Percentiles rank a stretch among this genome's conserved stretches.
phyloP scores from a whole-genome alignment of 1,140 invertebrate genomes.

The Lepeophtheirus salmonis region DNA sequence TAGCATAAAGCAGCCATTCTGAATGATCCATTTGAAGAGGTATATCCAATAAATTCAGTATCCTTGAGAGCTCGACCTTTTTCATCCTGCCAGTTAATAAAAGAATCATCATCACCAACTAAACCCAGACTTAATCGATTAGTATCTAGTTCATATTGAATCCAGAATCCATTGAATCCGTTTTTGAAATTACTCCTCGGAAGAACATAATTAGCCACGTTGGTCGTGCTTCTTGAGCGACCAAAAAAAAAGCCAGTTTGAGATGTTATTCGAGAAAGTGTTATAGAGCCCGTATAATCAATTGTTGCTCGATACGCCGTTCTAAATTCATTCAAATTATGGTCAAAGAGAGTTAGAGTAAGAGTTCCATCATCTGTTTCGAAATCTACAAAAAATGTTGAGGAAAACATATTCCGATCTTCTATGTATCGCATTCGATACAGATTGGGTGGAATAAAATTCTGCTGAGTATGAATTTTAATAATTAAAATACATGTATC shows the following conservation, averaged over 20 bases:
- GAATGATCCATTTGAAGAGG: background rate
- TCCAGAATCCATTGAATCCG: background rate
- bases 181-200: background rate
- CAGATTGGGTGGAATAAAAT: background rate
- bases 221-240: background rate
- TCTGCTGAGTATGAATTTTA: too few species aligned
- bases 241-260: background rate
- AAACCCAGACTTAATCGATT: background rate
- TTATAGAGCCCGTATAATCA: background rate
- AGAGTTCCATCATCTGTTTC: background rate
- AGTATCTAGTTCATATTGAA: background rate
- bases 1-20: background rate
- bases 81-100: background rate
- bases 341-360: background rate
- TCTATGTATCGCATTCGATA: background rate
- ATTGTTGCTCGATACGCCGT: background rate
- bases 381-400: background rate
- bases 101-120: background rate
- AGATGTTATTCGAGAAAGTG: background rate
- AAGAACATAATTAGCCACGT: background rate
- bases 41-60: background rate
- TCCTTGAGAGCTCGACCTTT: background rate
- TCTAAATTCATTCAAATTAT: background rate
- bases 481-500: too few species aligned
- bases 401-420: background rate